Conservation (phyloP, 2,797 vertebrate species). For the Zalophus californianus region DNA sequence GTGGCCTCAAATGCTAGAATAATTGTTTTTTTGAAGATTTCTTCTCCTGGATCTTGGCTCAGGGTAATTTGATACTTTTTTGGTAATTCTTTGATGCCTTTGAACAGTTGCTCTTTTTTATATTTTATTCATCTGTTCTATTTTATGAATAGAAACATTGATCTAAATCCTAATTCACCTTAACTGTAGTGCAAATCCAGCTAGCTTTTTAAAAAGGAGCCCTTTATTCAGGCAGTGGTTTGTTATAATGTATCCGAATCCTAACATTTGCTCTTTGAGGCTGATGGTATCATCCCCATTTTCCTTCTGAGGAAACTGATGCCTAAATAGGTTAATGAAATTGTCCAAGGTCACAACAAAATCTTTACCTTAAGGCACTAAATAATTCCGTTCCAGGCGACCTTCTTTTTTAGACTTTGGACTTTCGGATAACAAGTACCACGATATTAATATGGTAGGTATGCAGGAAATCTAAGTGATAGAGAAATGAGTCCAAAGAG, state of each 20-base stretch:
- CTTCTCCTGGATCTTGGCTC: slow-evolving; percentile 7
- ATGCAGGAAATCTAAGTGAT: slow-evolving; percentile 28
- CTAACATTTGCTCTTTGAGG: slow-evolving; percentile 12
- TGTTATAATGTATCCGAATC: neutral
- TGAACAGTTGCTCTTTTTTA: slow-evolving; percentile 39
- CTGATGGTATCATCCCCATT: neutral
- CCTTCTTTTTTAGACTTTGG: slow-evolving; percentile 48
- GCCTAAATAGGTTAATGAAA: neutral
- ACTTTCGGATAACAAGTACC: neutral
- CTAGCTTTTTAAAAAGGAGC: neutral
- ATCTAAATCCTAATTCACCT: slow-evolving; percentile 49
- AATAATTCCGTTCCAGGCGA: neutral
- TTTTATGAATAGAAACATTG: slow-evolving; percentile 44
- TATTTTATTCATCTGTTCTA: slow-evolving; percentile 56
- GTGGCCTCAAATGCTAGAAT: neutral
- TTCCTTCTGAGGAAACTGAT: slow-evolving; percentile 30
- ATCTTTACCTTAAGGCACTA: slow-evolving; percentile 19
- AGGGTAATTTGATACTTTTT: slow-evolving; percentile 30
- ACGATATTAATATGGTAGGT: neutral
- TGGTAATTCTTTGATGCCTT: slow-evolving; percentile 47
- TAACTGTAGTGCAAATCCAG: slow-evolving; percentile 54
- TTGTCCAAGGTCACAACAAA: slow-evolving; percentile 22
- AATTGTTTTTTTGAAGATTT: neutral
- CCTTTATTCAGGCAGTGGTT: slow-evolving; percentile 25
- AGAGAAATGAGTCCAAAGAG: slow-evolving; percentile 41